These are phyloP conservation scores for Festucalex cinctus DNA, from an alignment of 2,113 vertebrate species.

Conservation along the genomic window DNA sequence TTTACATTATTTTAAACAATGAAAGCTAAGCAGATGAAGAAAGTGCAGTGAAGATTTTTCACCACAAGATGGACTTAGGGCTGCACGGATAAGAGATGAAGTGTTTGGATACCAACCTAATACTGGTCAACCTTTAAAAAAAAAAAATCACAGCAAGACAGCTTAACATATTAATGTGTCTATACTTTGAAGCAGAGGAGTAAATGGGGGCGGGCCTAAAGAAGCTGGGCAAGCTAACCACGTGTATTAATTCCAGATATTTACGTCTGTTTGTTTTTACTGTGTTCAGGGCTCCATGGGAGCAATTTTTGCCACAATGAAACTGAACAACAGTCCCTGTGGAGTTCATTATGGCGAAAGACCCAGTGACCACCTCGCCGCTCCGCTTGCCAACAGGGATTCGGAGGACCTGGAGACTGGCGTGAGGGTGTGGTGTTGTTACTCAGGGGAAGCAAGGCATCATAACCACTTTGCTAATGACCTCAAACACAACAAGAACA, in stretches of 20 bases:
- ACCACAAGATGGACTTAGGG: slow-evolving; percentile 75
- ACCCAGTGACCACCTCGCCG: slow-evolving; percentile 36
- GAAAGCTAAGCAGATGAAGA: background rate
- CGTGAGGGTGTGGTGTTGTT: slow-evolving; percentile 14
- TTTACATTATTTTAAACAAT: background rate
- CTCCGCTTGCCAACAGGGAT: slow-evolving; percentile 57
- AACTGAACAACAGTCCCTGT: slow-evolving; percentile 66
- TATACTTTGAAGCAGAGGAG: slow-evolving; percentile 2
- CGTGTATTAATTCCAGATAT: slow-evolving; percentile 66
- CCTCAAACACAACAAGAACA: slow-evolving; percentile 49
- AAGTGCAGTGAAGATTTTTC: slow-evolving; percentile 55
- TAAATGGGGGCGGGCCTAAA: slow-evolving; percentile 13
- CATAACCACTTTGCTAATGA: slow-evolving; percentile 60
- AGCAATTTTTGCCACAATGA: slow-evolving; percentile 70
- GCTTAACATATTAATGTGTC: slow-evolving; percentile 15
- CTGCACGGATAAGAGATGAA: slow-evolving; percentile 23
- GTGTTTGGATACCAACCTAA: background rate
- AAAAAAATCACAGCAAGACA: slow-evolving; percentile 12
- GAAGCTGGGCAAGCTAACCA: slow-evolving; percentile 23
- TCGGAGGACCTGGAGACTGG: slow-evolving; percentile 33
- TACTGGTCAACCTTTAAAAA: slow-evolving; percentile 5
- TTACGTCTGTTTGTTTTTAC: slow-evolving; percentile 73
- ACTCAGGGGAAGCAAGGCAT: slow-evolving; percentile 28
- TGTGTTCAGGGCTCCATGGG: slow-evolving; percentile 62
- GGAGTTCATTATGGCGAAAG: slow-evolving; percentile 73